Evolutionary conservation across 2,113 vertebrate genomes (phyloP).

Genomic region (Catagonus wagneri): DNA sequence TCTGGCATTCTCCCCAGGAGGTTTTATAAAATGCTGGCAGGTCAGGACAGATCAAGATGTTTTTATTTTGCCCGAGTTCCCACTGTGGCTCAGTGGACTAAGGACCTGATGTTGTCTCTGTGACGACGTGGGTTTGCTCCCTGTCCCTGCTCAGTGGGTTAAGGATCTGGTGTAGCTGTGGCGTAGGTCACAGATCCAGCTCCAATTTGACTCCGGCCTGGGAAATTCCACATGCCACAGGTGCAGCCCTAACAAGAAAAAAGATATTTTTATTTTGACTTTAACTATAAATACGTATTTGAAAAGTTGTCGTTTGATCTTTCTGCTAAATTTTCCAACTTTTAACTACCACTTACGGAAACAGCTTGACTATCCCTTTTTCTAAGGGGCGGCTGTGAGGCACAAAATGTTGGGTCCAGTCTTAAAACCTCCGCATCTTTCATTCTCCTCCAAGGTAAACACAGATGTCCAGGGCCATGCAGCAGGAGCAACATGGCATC

Average conservation of each 20-base stretch:
- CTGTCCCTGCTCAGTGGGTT: too few species aligned
- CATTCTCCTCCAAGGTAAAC: neutral
- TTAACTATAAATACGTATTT: neutral
- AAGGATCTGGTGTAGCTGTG: too few species aligned
- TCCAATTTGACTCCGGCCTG: too few species aligned
- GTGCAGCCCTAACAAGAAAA: too few species aligned
- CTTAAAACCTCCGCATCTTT: neutral
- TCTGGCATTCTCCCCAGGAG: neutral
- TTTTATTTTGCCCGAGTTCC: too few species aligned
- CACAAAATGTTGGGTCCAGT: neutral
- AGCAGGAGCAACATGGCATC: neutral
- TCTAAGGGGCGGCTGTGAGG: neutral
- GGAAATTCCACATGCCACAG: too few species aligned
- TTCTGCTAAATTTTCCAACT: neutral
- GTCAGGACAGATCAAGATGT: too few species aligned
- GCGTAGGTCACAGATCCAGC: too few species aligned
- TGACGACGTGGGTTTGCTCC: too few species aligned
- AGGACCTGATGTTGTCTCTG: too few species aligned
- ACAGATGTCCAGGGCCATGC: neutral
- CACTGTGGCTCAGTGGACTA: too few species aligned
- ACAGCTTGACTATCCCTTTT: neutral
- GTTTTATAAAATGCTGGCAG: neutral
- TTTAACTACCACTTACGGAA: neutral
- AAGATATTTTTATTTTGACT: neutral
- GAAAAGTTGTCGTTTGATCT: neutral